Evolutionary conservation across 1,140 invertebrate genomes (phyloP), one percentile per base, ranked within the genome.

Genomic region (Oppia nitens): DNA sequence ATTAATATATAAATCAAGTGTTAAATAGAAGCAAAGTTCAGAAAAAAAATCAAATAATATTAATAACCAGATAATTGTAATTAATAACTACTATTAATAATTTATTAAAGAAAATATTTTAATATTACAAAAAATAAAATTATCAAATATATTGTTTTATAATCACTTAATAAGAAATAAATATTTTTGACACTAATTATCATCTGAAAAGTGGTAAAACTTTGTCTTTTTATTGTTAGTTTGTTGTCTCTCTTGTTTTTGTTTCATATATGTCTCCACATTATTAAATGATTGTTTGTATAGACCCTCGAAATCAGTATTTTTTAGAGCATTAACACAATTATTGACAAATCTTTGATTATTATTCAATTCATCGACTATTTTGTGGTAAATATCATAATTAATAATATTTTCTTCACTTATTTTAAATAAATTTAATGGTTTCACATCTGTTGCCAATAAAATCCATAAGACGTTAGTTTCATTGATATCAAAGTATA

Each of bases 201-300:
- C n/a, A 40, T 40, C 17, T 17, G 6, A 40, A 40, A 40, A 40
- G 32, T 40, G 6, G 6, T 40, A 40, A 17, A 9, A 40, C 32
- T 9, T 9, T 17, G 6, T 40, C 47, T 26, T 52, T 55, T 64
- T 24, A 45, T 60, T 47, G 48, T 25, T 25, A 14, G 23, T 61
- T 47, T 63, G 59, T 27, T 63, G 40, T 14, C 64, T 45, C 23
- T 63, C 50, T 24, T 62, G 48, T 59, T 67, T 66, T 9, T 62
- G 29, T 58, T 66, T 26, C 54, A 62, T 57, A 57, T 67, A 67
- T 21, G 60, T 60, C 23, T 52, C 25, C 32, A 66, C 59, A 53
- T 66, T 64, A 60, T 66, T 61, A 24, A 60, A 59, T 25, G 29
- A 57, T 20, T 32, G 28, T 57, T 67, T 67, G 47, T 47, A 65